Evolutionary conservation across 1,140 invertebrate genomes (phyloP).

Genomic region (Eueides isabella): DNA sequence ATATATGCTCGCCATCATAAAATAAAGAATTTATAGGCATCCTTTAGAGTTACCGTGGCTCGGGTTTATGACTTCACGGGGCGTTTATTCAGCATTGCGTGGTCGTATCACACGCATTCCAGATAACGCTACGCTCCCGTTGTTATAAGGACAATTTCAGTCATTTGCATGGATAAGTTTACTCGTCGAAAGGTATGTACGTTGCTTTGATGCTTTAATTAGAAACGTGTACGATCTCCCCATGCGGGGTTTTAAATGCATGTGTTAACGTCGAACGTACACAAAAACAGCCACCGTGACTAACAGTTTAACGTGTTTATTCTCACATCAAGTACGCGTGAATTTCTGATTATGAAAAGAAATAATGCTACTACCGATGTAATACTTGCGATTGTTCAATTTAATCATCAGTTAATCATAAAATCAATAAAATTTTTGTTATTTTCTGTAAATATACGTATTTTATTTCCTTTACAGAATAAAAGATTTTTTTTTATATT

Average conservation of each 20-base stretch:
- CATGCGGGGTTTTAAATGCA: conserved; percentile 50
- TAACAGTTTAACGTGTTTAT: conserved; percentile 72
- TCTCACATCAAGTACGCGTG: conserved; percentile 69
- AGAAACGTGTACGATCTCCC: conserved; percentile 49
- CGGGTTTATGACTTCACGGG: conserved; percentile 76
- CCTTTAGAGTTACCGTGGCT: conserved; percentile 75
- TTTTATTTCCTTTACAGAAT: too few relatives aligned
- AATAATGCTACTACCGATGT: conserved; percentile 59
- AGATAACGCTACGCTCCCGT: conserved; percentile 55
- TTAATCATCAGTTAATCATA: conserved; percentile 30
- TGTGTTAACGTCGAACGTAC: conserved; percentile 55
- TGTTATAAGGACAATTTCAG: conserved; percentile 45
- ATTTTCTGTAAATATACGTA: not conserved
- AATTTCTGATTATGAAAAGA: conserved; percentile 76
- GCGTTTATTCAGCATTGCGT: conserved; percentile 72
- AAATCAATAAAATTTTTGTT: too few relatives aligned
- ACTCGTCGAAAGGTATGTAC: conserved; percentile 11
- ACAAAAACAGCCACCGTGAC: conserved; percentile 69
- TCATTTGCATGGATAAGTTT: conserved; percentile 35
- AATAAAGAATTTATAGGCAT: conserved; percentile 80
- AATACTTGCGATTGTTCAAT: conserved; percentile 44
- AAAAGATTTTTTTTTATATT: too few relatives aligned
- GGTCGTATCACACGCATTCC: conserved; percentile 66
- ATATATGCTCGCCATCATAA: conserved; percentile 77
- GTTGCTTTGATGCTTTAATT: conserved; percentile 48